A percentile compares a stretch with the other conserved stretches of the same genome.
phyloP scores from a whole-genome alignment of 2,888 invertebrate genomes.

The Caenorhabditis sp. region DNA sequence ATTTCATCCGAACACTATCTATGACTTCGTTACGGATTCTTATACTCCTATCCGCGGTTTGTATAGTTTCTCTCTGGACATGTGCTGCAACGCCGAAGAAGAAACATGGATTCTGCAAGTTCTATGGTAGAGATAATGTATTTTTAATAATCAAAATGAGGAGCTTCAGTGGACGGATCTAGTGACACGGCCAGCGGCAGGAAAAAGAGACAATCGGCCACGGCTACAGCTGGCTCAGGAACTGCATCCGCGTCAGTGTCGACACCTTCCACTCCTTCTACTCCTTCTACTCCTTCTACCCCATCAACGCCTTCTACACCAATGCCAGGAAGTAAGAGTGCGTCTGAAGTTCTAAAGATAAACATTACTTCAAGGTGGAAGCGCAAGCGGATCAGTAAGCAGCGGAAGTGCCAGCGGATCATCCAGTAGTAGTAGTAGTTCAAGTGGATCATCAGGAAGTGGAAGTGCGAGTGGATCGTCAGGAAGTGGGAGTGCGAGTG shows the following conservation, averaged over 20 bases:
- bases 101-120: constrained; percentile 38
- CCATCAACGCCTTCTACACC: no score
- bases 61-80: background rate
- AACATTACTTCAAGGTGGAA: no score
- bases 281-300: background rate
- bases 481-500: no score
- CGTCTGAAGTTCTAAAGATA: no score
- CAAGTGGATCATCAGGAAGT: background rate
- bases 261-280: background rate
- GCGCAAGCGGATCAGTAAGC: background rate
- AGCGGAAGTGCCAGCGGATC: no score
- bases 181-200: constrained; percentile 22
- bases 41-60: constrained; percentile 1
- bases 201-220: constrained; percentile 14
- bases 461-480: background rate
- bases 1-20: background rate
- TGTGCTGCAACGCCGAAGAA: constrained; percentile 25
- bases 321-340: no score
- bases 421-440: constrained; percentile 1
- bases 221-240: background rate
- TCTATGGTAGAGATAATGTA: constrained; percentile 23
- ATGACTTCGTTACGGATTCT: constrained; percentile 29
- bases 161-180: constrained; percentile 36
- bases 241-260: background rate
- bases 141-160: background rate